phyloP scores from a whole-genome alignment of 2,888 invertebrate genomes.

The Agonopterix alstromeriana region DNA sequence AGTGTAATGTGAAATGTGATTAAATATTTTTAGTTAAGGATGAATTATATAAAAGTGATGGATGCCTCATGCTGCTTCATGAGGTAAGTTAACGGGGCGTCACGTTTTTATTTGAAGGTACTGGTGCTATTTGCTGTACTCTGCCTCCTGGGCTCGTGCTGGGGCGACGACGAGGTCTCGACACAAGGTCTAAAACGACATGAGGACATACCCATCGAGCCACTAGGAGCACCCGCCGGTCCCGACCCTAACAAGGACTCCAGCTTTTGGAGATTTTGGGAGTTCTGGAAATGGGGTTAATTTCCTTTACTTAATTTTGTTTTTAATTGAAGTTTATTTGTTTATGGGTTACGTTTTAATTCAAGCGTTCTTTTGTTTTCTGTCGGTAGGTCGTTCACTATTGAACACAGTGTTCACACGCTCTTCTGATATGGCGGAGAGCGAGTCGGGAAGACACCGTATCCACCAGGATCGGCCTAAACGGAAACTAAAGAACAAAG shows the following conservation, averaged over 20 bases:
- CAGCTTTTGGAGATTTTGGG: conserved; percentile 39
- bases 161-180: conserved; percentile 27
- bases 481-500: conserved; percentile 48
- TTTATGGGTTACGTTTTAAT: not conserved
- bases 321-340: not conserved
- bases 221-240: conserved; percentile 18
- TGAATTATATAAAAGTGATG: too few relatives aligned
- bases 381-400: conserved; percentile 37
- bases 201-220: conserved; percentile 26
- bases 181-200: conserved; percentile 16
- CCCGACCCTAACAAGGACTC: conserved; percentile 28
- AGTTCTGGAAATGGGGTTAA: conserved; percentile 47
- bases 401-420: conserved; percentile 42
- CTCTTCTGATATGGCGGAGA: conserved; percentile 35
- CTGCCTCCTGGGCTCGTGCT: conserved; percentile 29
- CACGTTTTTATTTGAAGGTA: conserved; percentile 22
- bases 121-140: conserved; percentile 30
- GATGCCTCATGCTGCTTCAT: too few relatives aligned
- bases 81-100: too few relatives aligned
- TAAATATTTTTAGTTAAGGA: too few relatives aligned
- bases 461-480: conserved; percentile 28
- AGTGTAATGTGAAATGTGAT: too few relatives aligned
- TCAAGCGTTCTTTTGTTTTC: conserved; percentile 14
- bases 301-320: conserved; percentile 2
- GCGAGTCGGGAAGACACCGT: conserved; percentile 27